Base-by-base conservation (phyloP, 2,113 vertebrate genomes). In the Fulica atra region DNA sequence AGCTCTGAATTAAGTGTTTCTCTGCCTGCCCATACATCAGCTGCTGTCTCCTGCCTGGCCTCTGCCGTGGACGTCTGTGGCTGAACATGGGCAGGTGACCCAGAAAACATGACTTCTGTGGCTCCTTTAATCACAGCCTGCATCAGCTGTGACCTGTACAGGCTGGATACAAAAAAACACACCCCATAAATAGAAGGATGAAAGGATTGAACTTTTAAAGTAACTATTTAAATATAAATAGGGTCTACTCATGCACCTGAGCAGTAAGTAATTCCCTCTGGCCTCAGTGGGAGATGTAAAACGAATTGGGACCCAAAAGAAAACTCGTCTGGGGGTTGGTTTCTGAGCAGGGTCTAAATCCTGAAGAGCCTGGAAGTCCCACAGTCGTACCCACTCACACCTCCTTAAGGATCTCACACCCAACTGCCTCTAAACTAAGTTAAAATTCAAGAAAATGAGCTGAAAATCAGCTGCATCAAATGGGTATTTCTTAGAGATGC, bases 301-400 rank as follows among this genome's bases (percentile, higher is more conserved):
- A 54, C 71, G n/a, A 28, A 76, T 46, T 3, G 61, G 33, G 42
- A 14, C 33, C 28, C 46, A 24, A 42, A 77, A 70, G 25, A 70
- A 72, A 76, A 46, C 15, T 14, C 51, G 14, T 5, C 69, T 80
- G 63, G 33, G 42, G 29, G 40, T 23, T 33, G 56, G 9, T 11
- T 71, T 78, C 63, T 51, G 25, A 65, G 61, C 7, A 17, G 40
- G 26, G 16, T 25, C 44, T 66, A 63, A 61, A 91, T 63, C 42
- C 21, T 35, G 1, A 79, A 53, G 44, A 57, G 33, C 61, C 60
- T 51, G 35, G 31, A 44, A 56, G 28, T 38, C 54, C 61, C 54
- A 33, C 0, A n/a, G 35, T 42, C 26, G 11, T 7, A 36, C 35
- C 53, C 31, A 10, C 53, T 29, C 25, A 5, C 0, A 1, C 10